Evolutionary conservation across 1,140 invertebrate genomes (phyloP).

Genomic region (Caerostris darwini): DNA sequence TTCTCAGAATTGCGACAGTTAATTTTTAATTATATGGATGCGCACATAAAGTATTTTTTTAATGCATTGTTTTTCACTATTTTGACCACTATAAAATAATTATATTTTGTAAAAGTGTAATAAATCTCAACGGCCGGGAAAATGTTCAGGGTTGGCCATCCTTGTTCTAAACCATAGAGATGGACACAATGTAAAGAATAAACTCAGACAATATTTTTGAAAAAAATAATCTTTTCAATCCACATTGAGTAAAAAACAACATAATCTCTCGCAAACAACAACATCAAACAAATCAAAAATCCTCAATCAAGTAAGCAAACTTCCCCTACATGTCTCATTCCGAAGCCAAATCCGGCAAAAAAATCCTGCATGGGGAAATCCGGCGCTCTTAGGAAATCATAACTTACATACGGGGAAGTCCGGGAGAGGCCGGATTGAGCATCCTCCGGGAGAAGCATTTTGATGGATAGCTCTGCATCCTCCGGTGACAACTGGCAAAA

Average conservation of each 20-base stretch:
- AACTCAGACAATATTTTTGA: not conserved
- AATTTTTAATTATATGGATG: too few relatives aligned
- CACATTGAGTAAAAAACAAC: not conserved
- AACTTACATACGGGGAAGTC: slow-evolving; percentile 24
- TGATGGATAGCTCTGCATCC: slow-evolving; percentile 67
- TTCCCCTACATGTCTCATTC: not conserved
- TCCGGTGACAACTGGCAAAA: slow-evolving; percentile 71
- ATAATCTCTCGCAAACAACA: slow-evolving; percentile 15
- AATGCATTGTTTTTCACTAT: too few relatives aligned
- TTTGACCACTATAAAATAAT: too few relatives aligned
- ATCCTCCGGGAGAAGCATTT: slow-evolving; percentile 33
- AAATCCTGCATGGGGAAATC: not conserved
- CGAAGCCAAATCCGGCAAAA: not conserved
- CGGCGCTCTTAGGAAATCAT: slow-evolving; percentile 56
- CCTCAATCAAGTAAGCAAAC: slow-evolving; percentile 52
- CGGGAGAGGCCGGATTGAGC: not conserved
- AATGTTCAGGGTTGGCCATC: too few relatives aligned
- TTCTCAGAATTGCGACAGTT: too few relatives aligned
- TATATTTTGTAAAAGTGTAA: too few relatives aligned
- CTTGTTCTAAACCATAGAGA: too few relatives aligned
- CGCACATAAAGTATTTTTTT: too few relatives aligned
- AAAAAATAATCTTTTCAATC: not conserved
- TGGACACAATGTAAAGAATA: not conserved
- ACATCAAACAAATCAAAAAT: slow-evolving; percentile 27
- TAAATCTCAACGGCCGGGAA: too few relatives aligned